These are phyloP conservation scores for Chrysogorgia sp. DNA, from an alignment of 92 coral and sea anemone genomes.

Conservation along the genomic window DNA sequence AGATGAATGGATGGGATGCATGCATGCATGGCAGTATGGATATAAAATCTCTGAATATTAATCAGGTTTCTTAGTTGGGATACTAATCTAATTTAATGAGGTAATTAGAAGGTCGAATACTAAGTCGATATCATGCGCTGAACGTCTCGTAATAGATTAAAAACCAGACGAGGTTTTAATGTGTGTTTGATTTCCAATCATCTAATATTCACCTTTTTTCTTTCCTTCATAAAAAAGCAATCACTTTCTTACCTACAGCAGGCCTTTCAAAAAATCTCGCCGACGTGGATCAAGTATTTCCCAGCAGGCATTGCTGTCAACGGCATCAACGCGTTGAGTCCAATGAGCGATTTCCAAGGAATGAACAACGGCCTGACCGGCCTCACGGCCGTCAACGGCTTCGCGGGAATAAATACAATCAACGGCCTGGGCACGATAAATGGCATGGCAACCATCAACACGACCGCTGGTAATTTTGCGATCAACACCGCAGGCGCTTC, in stretches of 20 bases:
- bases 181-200: neutral
- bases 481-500: conserved; percentile 36
- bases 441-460: conserved; percentile 56
- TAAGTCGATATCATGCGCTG: too few species aligned
- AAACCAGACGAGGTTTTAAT: neutral
- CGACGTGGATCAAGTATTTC: conserved; percentile 99
- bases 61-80: too few species aligned
- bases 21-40: too few species aligned
- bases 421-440: conserved; percentile 91
- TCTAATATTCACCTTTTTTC: neutral
- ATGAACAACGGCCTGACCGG: conserved; percentile 65
- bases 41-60: too few species aligned
- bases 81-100: too few species aligned
- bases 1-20: too few species aligned
- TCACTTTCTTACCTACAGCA: conserved; percentile 53
- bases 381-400: conserved; percentile 76
- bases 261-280: conserved; percentile 89
- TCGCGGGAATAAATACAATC: conserved; percentile 75
- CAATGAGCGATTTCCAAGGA: conserved; percentile 68
- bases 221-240: neutral
- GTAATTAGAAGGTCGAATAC: too few species aligned
- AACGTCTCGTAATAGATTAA: too few species aligned
- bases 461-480: conserved; percentile 40
- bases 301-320: conserved; percentile 92
- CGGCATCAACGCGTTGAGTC: conserved; percentile 84